A percentile compares a stretch with the other conserved stretches of the same genome.
These are phyloP conservation scores for Rutilus rutilus DNA, from an alignment of 2,113 vertebrate genomes.

Conservation along the genomic window DNA sequence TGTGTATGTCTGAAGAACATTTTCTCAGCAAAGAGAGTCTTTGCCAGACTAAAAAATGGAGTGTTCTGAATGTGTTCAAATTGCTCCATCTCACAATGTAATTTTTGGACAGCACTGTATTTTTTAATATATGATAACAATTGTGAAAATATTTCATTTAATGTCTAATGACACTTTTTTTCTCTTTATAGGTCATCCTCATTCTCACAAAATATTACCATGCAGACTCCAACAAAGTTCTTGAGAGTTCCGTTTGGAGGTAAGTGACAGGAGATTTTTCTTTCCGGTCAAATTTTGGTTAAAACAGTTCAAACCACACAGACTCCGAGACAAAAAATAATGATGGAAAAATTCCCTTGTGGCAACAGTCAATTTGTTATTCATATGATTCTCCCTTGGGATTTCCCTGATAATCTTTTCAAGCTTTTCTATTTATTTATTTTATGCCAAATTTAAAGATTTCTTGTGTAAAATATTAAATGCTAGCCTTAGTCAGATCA, in stretches of 20 bases:
- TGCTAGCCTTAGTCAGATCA: background rate
- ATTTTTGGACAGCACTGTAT: background rate
- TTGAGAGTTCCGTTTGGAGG: conserved; percentile 95
- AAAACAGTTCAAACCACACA: background rate
- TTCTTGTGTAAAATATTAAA: background rate
- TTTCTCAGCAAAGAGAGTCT: background rate
- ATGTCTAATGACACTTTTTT: background rate
- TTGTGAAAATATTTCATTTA: background rate
- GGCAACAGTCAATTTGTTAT: conserved; percentile 17
- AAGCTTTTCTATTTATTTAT: conserved; percentile 15
- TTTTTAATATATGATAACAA: background rate
- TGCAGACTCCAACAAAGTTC: conserved; percentile 93
- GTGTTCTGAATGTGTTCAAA: background rate
- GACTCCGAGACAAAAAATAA: background rate
- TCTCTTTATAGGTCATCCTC: conserved; percentile 86
- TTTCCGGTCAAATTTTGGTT: background rate
- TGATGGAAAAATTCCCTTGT: background rate
- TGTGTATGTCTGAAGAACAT: background rate
- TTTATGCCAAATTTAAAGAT: conserved; percentile 2
- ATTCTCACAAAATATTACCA: conserved; percentile 98
- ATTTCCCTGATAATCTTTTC: background rate
- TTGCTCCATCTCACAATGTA: background rate
- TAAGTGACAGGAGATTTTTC: conserved; percentile 62
- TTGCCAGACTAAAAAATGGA: background rate
- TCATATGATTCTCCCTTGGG: background rate